Evolutionary conservation across 2,113 vertebrate species (phyloP).

Genomic region (Trematomus loennbergii): DNA sequence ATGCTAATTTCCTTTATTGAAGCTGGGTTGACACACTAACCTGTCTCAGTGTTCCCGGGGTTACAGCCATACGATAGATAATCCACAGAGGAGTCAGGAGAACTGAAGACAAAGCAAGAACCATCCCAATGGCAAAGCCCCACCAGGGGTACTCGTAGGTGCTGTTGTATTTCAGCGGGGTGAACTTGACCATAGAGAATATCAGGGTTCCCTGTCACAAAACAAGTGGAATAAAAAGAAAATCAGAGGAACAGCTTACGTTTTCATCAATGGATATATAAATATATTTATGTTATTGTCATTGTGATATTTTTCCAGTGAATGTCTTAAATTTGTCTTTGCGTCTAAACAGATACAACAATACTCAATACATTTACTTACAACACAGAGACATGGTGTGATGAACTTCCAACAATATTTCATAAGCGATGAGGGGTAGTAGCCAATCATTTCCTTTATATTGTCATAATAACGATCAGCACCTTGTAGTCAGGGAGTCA

Average conservation of each 20-base stretch:
- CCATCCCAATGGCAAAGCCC: slow-evolving; percentile 17
- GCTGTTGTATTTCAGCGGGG: slow-evolving; percentile 32
- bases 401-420: slow-evolving; percentile 91
- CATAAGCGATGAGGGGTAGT: slow-evolving; percentile 86
- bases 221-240: neutral
- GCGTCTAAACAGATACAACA: neutral
- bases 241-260: neutral
- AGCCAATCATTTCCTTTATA: slow-evolving; percentile 92
- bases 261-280: neutral
- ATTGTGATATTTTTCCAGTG: no score
- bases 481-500: slow-evolving; percentile 73
- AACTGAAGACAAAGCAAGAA: slow-evolving; percentile 24
- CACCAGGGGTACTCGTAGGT: slow-evolving; percentile 37
- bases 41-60: slow-evolving; percentile 30
- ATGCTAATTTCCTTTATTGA: neutral
- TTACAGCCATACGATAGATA: slow-evolving; percentile 26
- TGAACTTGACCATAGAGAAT: slow-evolving; percentile 14
- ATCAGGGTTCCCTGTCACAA: neutral
- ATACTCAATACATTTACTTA: slow-evolving; percentile 66
- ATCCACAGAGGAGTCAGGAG: slow-evolving; percentile 21
- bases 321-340: neutral
- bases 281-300: neutral
- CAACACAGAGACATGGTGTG: slow-evolving; percentile 87
- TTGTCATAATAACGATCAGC: slow-evolving; percentile 89
- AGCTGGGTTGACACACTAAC: neutral